Percentiles rank a stretch among this genome's conserved stretches.
Evolutionary conservation across 2,797 vertebrate species (phyloP).

Genomic region (Labroides dimidiatus): DNA sequence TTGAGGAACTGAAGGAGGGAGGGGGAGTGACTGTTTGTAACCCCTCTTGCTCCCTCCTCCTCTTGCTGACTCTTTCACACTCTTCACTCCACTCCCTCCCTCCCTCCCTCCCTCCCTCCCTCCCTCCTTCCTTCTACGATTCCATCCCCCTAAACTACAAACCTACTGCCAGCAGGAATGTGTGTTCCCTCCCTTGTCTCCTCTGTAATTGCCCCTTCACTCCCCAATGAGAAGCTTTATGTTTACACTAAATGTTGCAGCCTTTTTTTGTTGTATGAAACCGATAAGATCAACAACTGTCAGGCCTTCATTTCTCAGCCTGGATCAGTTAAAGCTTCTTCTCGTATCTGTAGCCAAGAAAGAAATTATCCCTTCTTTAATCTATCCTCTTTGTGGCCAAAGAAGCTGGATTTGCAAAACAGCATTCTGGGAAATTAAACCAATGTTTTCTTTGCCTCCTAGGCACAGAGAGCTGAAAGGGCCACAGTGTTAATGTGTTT

Average conservation of each 20-base stretch:
- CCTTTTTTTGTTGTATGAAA: conserved; percentile 16
- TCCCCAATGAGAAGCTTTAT: conserved; percentile 48
- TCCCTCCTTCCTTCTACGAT: conserved; percentile 66
- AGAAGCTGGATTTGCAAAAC: conserved; percentile 7
- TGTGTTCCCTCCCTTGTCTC: conserved; percentile 63
- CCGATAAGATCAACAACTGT: conserved; percentile 17
- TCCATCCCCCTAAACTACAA: conserved; percentile 64
- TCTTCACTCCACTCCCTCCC: conserved; percentile 54
- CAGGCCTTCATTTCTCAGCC: conserved; percentile 1
- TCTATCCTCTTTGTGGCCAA: conserved; percentile 10
- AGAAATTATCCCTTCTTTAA: conserved; percentile 1
- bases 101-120: conserved; percentile 12
- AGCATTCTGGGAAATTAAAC: conserved; percentile 12
- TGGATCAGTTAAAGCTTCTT: neutral
- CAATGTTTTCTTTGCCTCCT: conserved; percentile 2
- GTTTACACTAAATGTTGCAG: conserved; percentile 60
- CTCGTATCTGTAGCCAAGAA: neutral
- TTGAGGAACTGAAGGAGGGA: conserved; percentile 63
- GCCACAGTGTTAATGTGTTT: conserved; percentile 36
- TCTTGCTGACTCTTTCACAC: conserved; percentile 72
- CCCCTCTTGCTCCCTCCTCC: conserved; percentile 33
- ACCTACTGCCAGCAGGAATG: conserved; percentile 75
- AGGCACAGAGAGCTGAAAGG: conserved; percentile 29
- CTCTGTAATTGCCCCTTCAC: conserved; percentile 66
- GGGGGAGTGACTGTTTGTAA: conserved; percentile 63